Evolutionary conservation across 2,888 invertebrate genomes (phyloP), one percentile per base, ranked within the genome.

Genomic region (Amphimallon solstitiale): DNA sequence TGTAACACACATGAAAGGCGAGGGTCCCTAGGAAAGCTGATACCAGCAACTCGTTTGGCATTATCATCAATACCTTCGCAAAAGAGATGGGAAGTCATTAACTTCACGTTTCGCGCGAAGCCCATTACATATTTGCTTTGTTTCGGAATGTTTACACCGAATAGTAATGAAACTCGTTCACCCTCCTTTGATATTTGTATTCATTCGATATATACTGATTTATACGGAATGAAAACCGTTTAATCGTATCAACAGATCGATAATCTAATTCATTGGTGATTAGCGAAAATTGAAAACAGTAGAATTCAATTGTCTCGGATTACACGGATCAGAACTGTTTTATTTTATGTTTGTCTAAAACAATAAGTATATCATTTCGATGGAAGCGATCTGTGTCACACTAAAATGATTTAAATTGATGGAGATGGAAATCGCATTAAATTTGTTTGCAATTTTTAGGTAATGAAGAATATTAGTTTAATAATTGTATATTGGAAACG

Each of bases 21-120:
- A 45, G 52, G 43, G 51, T 43, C 56, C 37, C 34, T 9, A 37
- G 62, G 66, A 61, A 66, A 66, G 37, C 45, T 62, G 66, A 66
- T 52, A 66, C 62, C 61, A 29, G 29, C 12, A 23, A 29, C 45
- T 29, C 29, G 23, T 35, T 51, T 51, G 9, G 17, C 45, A 17
- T 59, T 59, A 59, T 59, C 43, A 59, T 43, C 40, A 59, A 59
- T 59, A 59, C 56, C 40, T 59, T 59, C 56, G 56, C 15, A 59
- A 59, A 59, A 45, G 56, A 59, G 56, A 59, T 59, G 56, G 56
- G 56, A 59, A 59, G 56, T 40, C 43, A 43, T 43, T 56, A 56
- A 56, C 43, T 59, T 54, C 54, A 12, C 54, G 21, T 54, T 54
- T 54, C 54, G 37, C 21, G 54, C 54, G 38, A 38, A n/a, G n/a